A percentile compares a stretch with the other conserved stretches of the same genome.
Conservation (phyloP, 2,797 vertebrate species). For the Chiroxiphia lanceolata region DNA sequence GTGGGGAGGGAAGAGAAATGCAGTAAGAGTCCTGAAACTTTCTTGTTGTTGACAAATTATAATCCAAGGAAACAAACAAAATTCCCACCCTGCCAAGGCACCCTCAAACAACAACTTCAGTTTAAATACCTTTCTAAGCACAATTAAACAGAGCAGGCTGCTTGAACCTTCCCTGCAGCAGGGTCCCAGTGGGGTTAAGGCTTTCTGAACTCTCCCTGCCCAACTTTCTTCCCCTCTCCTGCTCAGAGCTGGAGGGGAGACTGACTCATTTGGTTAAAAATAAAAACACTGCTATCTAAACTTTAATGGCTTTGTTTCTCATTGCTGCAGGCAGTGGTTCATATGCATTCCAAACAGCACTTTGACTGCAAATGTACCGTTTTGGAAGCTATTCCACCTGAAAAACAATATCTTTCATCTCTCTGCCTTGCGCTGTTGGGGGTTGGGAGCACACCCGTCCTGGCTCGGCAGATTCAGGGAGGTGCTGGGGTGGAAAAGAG, state of each 20-base stretch:
- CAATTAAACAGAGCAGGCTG: not conserved
- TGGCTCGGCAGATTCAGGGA: not conserved
- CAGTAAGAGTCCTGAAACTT: not conserved
- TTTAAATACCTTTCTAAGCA: slow-evolving; percentile 11
- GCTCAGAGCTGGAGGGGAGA: slow-evolving; percentile 48
- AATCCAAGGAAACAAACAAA: not conserved
- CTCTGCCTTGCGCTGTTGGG: not conserved
- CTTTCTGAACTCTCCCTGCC: slow-evolving; percentile 38
- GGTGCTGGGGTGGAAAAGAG: not conserved
- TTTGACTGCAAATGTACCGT: slow-evolving; percentile 55
- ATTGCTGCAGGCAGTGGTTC: slow-evolving; percentile 59
- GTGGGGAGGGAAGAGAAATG: not conserved
- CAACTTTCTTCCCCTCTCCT: not conserved
- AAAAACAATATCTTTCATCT: slow-evolving; percentile 57
- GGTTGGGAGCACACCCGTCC: not conserved
- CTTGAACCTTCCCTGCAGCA: not conserved
- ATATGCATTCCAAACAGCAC: slow-evolving; percentile 60
- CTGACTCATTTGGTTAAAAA: slow-evolving; percentile 77
- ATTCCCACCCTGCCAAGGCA: not conserved
- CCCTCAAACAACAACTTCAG: not conserved
- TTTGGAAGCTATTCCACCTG: slow-evolving; percentile 57
- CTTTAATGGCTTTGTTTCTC: slow-evolving; percentile 69
- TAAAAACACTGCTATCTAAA: slow-evolving; percentile 69
- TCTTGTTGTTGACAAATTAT: not conserved
- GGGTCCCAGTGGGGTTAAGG: not conserved